Evolutionary conservation across 2,113 vertebrate genomes (phyloP).

Genomic region (Canis aureus): DNA sequence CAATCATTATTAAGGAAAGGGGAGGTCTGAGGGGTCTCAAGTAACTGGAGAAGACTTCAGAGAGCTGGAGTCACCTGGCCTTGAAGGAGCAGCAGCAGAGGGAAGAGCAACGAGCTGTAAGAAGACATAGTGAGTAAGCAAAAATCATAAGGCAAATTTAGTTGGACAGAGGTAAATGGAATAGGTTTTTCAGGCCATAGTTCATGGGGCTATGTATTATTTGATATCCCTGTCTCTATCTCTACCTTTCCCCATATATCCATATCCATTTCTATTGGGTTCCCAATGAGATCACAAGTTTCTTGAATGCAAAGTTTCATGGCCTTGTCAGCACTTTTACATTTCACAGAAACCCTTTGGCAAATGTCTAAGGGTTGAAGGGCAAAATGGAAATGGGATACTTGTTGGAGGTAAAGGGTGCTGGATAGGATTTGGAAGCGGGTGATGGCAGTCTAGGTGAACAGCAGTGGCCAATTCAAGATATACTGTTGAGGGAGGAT

Average conservation of each 20-base stretch:
- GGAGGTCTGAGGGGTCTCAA: not conserved
- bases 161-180: not conserved
- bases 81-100: not conserved
- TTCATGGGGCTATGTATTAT: not conserved
- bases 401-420: not conserved
- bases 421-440: not conserved
- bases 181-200: not conserved
- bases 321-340: not conserved
- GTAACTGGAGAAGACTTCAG: not conserved
- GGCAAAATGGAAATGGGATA: not conserved
- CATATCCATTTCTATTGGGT: not conserved
- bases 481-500: not conserved
- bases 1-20: not conserved
- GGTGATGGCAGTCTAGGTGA: not conserved
- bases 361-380: not conserved
- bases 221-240: not conserved
- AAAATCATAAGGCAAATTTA: not conserved
- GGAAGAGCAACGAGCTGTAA: not conserved
- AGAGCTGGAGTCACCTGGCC: not conserved
- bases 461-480: not conserved
- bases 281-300: not conserved
- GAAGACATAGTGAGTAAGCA: not conserved
- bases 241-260: not conserved
- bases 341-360: not conserved
- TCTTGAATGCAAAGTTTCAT: not conserved